These are phyloP conservation scores for Drosophila virilis DNA, from an alignment of 1,140 invertebrate species.

Conservation along the genomic window DNA sequence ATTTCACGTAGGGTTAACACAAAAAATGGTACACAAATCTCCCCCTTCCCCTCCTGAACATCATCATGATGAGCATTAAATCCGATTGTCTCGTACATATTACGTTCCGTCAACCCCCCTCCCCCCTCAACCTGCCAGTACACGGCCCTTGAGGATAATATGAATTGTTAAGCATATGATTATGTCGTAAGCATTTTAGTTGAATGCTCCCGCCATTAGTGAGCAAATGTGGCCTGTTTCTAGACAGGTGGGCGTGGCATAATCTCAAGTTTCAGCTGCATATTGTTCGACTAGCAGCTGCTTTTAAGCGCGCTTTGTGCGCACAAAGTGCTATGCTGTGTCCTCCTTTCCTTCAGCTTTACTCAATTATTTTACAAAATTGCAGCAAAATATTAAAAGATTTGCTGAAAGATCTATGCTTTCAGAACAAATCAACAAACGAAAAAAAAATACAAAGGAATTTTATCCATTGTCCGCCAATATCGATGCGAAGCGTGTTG, in stretches of 20 bases:
- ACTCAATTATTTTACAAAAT: neutral
- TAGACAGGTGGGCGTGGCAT: conserved; percentile 1
- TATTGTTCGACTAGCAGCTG: conserved; percentile 7
- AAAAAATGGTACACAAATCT: conserved; percentile 32
- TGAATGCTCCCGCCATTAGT: conserved; percentile 22
- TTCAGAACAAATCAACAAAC: too few species aligned
- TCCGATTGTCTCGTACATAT: conserved; percentile 30
- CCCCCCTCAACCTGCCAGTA: neutral
- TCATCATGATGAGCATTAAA: conserved; percentile 15
- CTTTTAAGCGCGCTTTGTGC: neutral
- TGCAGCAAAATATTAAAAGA: neutral
- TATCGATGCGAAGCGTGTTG: too few species aligned
- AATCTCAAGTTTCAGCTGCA: conserved; percentile 6
- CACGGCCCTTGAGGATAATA: neutral
- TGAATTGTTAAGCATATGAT: conserved; percentile 30
- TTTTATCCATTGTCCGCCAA: too few species aligned
- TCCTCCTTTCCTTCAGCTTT: neutral
- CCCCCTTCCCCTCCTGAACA: neutral
- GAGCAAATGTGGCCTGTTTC: conserved; percentile 1
- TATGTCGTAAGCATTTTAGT: conserved; percentile 26
- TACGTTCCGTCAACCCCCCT: neutral
- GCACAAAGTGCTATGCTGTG: neutral
- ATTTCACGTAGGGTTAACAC: conserved; percentile 27
- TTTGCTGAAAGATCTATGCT: too few species aligned
- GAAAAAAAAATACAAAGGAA: too few species aligned